A percentile compares a stretch with the other conserved stretches of the same genome.
These are phyloP conservation scores for Charaxes varanes DNA, from an alignment of 1,140 invertebrate species.

Conservation along the genomic window DNA sequence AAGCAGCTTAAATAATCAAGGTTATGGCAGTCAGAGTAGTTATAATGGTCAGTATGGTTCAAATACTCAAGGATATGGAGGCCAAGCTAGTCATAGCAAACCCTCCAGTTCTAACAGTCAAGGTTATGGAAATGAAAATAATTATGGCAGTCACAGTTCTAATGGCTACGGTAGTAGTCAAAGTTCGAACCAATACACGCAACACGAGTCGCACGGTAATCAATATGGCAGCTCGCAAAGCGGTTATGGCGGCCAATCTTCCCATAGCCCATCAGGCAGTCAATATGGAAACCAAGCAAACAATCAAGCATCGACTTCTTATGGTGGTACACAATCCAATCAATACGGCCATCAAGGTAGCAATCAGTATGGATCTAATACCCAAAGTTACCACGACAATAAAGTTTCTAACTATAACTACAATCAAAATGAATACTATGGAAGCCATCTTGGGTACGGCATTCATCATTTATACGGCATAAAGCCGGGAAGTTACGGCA, in stretches of 20 bases:
- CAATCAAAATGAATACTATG: slow-evolving; percentile 14
- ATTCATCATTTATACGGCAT: slow-evolving; percentile 29
- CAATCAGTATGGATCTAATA: slow-evolving; percentile 1
- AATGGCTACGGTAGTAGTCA: slow-evolving; percentile 2
- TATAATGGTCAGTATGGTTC: neutral
- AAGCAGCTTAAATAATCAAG: slow-evolving; percentile 4
- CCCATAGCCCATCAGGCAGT: slow-evolving; percentile 2
- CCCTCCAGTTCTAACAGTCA: slow-evolving; percentile 6
- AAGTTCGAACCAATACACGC: no score
- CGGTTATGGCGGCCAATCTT: slow-evolving; percentile 17
- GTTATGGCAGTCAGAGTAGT: neutral
- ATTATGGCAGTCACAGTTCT: slow-evolving; percentile 5
- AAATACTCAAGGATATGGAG: slow-evolving; percentile 3
- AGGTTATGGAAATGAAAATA: neutral
- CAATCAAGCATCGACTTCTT: no score
- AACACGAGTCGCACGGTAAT: slow-evolving; percentile 4
- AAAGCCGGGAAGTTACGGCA: slow-evolving; percentile 22
- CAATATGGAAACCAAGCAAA: slow-evolving; percentile 5
- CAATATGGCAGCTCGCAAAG: slow-evolving; percentile 16
- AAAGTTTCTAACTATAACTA: slow-evolving; percentile 1
- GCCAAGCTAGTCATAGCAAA: slow-evolving; percentile 4
- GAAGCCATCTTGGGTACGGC: slow-evolving; percentile 29
- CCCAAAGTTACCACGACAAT: neutral
- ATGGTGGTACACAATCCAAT: slow-evolving; percentile 1
- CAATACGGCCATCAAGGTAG: slow-evolving; percentile 4